A percentile compares a stretch with the other conserved stretches of the same genome.
phyloP scores from a whole-genome alignment of 1,140 invertebrate species.

The Pomphorhynchus laevis region DNA sequence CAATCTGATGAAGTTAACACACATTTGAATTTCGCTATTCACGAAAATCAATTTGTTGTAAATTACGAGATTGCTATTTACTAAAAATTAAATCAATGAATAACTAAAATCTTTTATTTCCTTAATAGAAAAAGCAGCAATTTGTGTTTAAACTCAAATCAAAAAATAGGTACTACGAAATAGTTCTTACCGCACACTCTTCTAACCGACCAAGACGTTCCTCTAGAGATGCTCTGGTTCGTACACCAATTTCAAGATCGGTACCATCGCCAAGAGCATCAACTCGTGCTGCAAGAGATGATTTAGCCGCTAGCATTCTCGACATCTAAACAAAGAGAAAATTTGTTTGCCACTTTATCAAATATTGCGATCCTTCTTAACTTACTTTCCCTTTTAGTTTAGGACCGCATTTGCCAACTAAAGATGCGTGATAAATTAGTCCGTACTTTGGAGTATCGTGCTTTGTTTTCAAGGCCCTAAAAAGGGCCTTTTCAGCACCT shows the following conservation, averaged over 20 bases:
- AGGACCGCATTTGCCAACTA: conserved; percentile 45
- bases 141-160: too few relatives aligned
- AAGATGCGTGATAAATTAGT: conserved; percentile 70
- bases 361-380: too few relatives aligned
- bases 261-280: conserved; percentile 68
- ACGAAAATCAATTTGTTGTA: too few relatives aligned
- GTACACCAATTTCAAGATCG: conserved; percentile 35
- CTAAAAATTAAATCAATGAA: too few relatives aligned
- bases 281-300: conserved; percentile 51
- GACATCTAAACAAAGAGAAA: conserved; percentile 33
- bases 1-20: too few relatives aligned
- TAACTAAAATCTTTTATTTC: too few relatives aligned
- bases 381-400: conserved; percentile 51
- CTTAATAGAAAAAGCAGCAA: too few relatives aligned
- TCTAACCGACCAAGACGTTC: conserved; percentile 35
- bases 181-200: conserved; percentile 33
- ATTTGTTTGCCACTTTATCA: too few relatives aligned
- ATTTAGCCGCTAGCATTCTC: conserved; percentile 74
- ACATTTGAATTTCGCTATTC: too few relatives aligned
- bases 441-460: conserved; percentile 96
- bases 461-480: conserved; percentile 71
- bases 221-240: conserved; percentile 53
- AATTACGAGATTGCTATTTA: too few relatives aligned
- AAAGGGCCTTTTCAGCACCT: conserved; percentile 82
- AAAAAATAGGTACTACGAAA: too few relatives aligned